Base-by-base conservation (phyloP, 2,797 vertebrate species). In the Pipistrellus kuhlii region DNA sequence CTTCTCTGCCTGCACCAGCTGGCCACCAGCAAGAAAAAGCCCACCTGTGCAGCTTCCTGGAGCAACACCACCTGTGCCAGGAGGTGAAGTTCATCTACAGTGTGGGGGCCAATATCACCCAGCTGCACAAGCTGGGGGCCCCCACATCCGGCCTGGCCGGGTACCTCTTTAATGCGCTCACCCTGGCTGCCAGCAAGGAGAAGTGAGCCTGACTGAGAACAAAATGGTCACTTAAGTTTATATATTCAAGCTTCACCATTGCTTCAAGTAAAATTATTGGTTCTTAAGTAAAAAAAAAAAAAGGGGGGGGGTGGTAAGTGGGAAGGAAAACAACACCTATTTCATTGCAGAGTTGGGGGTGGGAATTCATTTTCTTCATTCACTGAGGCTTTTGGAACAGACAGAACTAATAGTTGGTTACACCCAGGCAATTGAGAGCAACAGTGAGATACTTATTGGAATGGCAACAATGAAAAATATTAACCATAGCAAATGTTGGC, bases 1-100 rank as follows among this genome's bases (percentile, higher is more conserved):
- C 82, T 98, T 41, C 94, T 97, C 48, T 78, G 97, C 0, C 94
- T 97, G 38, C 91, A 97, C 55, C 85, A 90, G 23, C 62, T 95
- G 81, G 96, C 97, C 18, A 44, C 71, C 1, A 7, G 53, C 15
- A 77, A 94, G 35, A 55, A 23, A 0, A 96, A 98, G 84, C 96
- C 9, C 96, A 98, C 0, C 96, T 97, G 71, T 95, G 96, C 62
- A 0, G 18, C 64, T 97, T 82, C 46, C 32, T 55, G 2, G 18
- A 32, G 53, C 4, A 0, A 13, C 30, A 11, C 11, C 91, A 81
- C 76, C 93, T 97, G 18, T 18, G 4, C 0, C 1, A 55, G 23
- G 48, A 71, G 2, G 38, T 20, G 18, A 18, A 48, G 68, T 38
- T 18, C 57, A 27, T 90, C 38, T 17, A n/a, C 23, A 44, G 8